phyloP scores from a whole-genome alignment of 2,888 invertebrate genomes.

The Didymodactylos carnosus region DNA sequence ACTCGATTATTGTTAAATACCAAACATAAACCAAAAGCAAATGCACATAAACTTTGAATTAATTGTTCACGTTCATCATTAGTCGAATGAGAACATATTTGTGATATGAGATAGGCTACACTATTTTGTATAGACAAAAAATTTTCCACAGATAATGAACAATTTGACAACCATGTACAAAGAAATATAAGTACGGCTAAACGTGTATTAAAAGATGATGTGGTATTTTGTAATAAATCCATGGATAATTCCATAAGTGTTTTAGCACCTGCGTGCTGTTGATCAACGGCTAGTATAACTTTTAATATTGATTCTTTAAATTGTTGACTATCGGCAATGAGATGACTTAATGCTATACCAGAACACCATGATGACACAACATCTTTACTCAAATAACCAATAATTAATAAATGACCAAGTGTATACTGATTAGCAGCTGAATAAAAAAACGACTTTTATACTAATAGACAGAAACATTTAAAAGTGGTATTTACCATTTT shows the following conservation, averaged over 20 bases:
- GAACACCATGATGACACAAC: conserved; percentile 84
- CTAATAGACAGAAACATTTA: neutral
- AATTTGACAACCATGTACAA: conserved; percentile 65
- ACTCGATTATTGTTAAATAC: conserved; percentile 10
- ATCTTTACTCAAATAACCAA: conserved; percentile 37
- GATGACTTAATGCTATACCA: conserved; percentile 68
- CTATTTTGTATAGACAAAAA: conserved; percentile 54
- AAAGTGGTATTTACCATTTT: conserved; percentile 43
- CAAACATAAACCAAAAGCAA: conserved; percentile 4
- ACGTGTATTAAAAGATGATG: conserved; percentile 47
- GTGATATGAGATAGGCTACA: conserved; percentile 46
- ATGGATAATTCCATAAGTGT: neutral
- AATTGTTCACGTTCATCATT: conserved; percentile 2
- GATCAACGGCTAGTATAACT: conserved; percentile 53
- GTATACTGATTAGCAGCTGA: neutral
- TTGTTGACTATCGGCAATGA: conserved; percentile 54
- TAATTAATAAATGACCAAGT: neutral
- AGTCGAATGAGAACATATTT: neutral
- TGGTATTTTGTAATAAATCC: neutral
- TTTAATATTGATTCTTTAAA: conserved; percentile 68
- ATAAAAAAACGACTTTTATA: neutral
- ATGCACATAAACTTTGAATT: conserved; percentile 9
- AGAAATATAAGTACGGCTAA: conserved; percentile 74
- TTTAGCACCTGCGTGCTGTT: conserved; percentile 47
- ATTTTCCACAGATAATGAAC: conserved; percentile 58